Evolutionary conservation across 2,888 invertebrate species (phyloP), one percentile per base, ranked within the genome.

Genomic region (Athalia rosae): DNA sequence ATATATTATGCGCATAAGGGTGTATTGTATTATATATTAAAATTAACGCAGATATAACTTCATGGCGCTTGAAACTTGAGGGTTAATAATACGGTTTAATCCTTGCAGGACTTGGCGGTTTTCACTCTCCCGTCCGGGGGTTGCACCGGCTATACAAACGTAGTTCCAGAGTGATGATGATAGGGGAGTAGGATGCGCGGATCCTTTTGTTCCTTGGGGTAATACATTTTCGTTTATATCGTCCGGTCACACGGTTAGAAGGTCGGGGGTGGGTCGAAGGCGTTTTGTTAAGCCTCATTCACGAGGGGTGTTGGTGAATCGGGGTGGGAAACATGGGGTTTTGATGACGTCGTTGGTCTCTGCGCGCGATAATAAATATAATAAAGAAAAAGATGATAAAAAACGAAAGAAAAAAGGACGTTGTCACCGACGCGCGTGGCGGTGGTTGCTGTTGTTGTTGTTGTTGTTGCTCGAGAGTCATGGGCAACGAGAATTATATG

Each of bases 221-320:
- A 63, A 76, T 56, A 64, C 45, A 64, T 64, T 53, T 56, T 56
- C 76, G 53, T 47, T 76, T 66, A 63, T 28, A 28, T 63, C 64
- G 63, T 58, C 58, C 76, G 64, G 66, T 11, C n/a, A 64, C 58
- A 64, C 15, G 64, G 58, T 64, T 45, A 45, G 28, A n/a, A 8
- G 9, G 11, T 48, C 64, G 56, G 50, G 43, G 58, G 13, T 64
- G 71, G 48, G 47, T 15, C 41, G 56, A 41, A n/a, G 56, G 62
- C 9, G 62, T 28, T 15, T 61, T 61, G 41, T 41, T 61, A 61
- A 61, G 15, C 6, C 9, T 28, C 28, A 28, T 28, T 28, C 28
- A 28, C 28, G 28, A 28, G 28, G 28, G 28, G 28, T 28, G 28
- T 28, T 28, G 28, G 28, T 28, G 28, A 28, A 28, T 28, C 53